Percentiles rank a stretch among this genome's conserved stretches.
Conservation (phyloP, 2,113 vertebrate species). For the Microtus oregoni region DNA sequence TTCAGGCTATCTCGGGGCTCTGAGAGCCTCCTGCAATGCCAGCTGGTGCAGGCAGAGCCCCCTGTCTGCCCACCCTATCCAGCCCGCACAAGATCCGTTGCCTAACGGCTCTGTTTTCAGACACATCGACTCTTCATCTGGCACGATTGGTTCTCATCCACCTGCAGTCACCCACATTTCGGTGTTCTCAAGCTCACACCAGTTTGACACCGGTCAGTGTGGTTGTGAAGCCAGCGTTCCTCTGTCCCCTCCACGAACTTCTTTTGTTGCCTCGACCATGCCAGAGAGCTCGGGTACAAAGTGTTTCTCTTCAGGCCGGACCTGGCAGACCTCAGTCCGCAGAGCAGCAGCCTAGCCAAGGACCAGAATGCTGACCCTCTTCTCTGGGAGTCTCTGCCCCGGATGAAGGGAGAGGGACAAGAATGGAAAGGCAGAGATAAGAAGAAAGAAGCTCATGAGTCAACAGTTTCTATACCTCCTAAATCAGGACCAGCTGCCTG, state of each 20-base stretch:
- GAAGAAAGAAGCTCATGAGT: background rate
- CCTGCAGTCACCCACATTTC: background rate
- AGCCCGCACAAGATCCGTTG: background rate
- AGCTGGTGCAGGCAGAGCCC: background rate
- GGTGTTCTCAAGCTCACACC: too few relatives aligned
- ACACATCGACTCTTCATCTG: background rate
- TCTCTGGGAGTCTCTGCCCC: background rate
- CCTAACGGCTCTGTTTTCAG: background rate
- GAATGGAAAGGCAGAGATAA: background rate
- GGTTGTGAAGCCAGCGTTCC: background rate
- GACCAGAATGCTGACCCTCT: too few relatives aligned
- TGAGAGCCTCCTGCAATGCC: background rate
- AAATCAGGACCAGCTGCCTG: background rate
- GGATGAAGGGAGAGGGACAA: too few relatives aligned
- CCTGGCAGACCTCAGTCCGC: background rate
- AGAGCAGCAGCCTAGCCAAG: background rate
- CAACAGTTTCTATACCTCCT: background rate
- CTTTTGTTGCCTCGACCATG: background rate
- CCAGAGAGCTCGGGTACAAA: background rate
- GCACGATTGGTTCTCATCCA: background rate
- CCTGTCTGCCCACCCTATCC: accelerated
- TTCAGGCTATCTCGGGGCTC: background rate
- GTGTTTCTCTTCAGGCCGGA: background rate
- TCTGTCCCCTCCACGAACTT: background rate
- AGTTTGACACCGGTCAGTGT: background rate